Conservation (phyloP, 2,797 vertebrate genomes). For the Pelodytes ibericus region DNA sequence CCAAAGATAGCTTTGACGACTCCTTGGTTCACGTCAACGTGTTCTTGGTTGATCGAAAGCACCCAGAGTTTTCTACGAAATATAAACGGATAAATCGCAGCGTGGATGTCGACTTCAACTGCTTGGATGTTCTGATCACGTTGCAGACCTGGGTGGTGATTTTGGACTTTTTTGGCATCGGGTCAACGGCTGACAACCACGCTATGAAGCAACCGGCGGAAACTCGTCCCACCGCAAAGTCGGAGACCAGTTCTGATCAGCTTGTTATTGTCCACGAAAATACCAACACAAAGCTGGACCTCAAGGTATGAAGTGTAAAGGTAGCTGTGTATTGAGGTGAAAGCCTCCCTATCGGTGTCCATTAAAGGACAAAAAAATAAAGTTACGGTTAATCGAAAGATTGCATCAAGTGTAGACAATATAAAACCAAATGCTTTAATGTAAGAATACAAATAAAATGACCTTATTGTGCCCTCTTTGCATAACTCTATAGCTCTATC, state of each 20-base stretch:
- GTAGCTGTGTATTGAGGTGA: not conserved
- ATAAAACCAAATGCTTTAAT: too few species aligned
- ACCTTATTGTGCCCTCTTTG: too few species aligned
- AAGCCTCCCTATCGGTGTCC: too few species aligned
- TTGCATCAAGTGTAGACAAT: too few species aligned
- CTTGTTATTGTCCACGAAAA: slow-evolving; percentile 71
- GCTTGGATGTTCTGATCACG: slow-evolving; percentile 93
- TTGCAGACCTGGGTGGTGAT: slow-evolving; percentile 98
- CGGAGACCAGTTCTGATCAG: slow-evolving; percentile 60
- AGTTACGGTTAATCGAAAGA: too few species aligned
- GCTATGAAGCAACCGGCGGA: slow-evolving; percentile 77
- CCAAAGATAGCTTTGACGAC: slow-evolving; percentile 85
- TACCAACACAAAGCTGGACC: slow-evolving; percentile 88
- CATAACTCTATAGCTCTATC: too few species aligned
- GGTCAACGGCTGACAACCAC: slow-evolving; percentile 96
- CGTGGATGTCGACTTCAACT: slow-evolving; percentile 96
- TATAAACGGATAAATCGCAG: slow-evolving; percentile 85
- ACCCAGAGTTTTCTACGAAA: slow-evolving; percentile 86
- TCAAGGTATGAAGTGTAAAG: slow-evolving; percentile 80
- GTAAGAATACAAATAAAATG: too few species aligned
- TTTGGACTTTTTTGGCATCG: slow-evolving; percentile 96
- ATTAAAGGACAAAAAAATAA: too few species aligned
- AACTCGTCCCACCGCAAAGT: slow-evolving; percentile 66
- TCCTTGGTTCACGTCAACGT: slow-evolving; percentile 94
- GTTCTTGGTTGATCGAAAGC: slow-evolving; percentile 90